Evolutionary conservation across 2,888 invertebrate genomes (phyloP).

Genomic region (Cosmorhoe ocellata): DNA sequence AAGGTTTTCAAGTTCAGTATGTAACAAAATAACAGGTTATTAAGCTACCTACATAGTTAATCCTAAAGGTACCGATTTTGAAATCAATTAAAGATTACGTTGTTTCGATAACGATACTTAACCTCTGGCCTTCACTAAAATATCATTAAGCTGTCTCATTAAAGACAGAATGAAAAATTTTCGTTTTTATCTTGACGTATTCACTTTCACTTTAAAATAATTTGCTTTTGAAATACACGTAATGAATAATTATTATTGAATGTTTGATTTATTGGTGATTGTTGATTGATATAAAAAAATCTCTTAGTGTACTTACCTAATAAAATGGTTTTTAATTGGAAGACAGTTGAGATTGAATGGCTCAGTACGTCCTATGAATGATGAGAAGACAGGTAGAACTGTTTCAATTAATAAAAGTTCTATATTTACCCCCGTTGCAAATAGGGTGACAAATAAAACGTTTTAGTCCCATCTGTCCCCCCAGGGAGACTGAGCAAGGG

Average conservation of each 20-base stretch:
- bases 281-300: slow-evolving; percentile 17
- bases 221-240: slow-evolving; percentile 33
- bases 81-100: slow-evolving; percentile 18
- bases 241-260: slow-evolving; percentile 14
- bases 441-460: too few relatives aligned
- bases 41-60: too few relatives aligned
- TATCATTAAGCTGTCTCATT: slow-evolving; percentile 57
- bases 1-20: too few relatives aligned
- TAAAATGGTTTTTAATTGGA: too few relatives aligned
- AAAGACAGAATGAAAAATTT: slow-evolving; percentile 54
- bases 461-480: too few relatives aligned
- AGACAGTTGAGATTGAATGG: too few relatives aligned
- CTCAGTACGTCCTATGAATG: too few relatives aligned
- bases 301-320: not conserved
- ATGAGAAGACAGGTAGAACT: too few relatives aligned
- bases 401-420: too few relatives aligned
- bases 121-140: slow-evolving; percentile 40
- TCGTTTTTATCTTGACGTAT: slow-evolving; percentile 38
- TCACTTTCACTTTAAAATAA: slow-evolving; percentile 58
- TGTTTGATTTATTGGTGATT: slow-evolving; percentile 17
- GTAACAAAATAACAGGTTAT: too few relatives aligned
- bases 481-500: too few relatives aligned
- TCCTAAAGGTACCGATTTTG: slow-evolving; percentile 3
- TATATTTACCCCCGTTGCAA: too few relatives aligned
- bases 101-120: slow-evolving; percentile 27